A percentile compares a stretch with the other conserved stretches of the same genome.
Evolutionary conservation across 1,140 invertebrate genomes (phyloP).

Genomic region (Pomacea maculata): DNA sequence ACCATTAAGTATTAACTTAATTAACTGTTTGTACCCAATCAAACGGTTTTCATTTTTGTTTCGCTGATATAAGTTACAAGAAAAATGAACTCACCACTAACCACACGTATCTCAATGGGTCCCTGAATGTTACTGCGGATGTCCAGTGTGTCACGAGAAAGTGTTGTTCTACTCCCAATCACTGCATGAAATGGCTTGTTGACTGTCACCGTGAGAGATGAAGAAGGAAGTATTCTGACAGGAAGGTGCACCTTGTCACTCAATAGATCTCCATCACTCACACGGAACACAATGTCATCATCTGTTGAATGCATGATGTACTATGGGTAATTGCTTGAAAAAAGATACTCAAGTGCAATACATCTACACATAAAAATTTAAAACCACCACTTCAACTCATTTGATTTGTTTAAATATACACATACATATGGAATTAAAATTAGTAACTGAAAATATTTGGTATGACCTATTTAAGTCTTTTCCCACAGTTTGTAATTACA

Average conservation of each 20-base stretch:
- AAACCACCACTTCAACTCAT: background rate
- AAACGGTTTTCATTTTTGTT: no score
- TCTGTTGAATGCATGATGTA: conserved; percentile 29
- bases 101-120: conserved; percentile 28
- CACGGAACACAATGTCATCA: conserved; percentile 37
- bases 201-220: conserved; percentile 25
- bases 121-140: conserved; percentile 8
- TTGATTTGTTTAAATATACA: background rate
- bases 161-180: conserved; percentile 28
- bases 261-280: conserved; percentile 35
- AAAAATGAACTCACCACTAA: conserved; percentile 33
- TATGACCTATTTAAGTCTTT: no score
- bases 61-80: no score
- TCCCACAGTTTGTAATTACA: no score
- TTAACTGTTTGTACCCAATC: no score
- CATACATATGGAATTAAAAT: background rate
- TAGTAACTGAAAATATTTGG: background rate
- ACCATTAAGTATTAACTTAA: no score
- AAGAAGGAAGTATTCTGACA: conserved; percentile 29
- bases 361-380: background rate
- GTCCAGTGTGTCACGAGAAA: conserved; percentile 30
- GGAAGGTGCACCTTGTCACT: conserved; percentile 29
- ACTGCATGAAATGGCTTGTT: conserved; percentile 34
- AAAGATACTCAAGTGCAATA: background rate
- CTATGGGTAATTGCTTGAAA: background rate